phyloP scores from a whole-genome alignment of 2,888 invertebrate species.

The Limnephilus lunatus region DNA sequence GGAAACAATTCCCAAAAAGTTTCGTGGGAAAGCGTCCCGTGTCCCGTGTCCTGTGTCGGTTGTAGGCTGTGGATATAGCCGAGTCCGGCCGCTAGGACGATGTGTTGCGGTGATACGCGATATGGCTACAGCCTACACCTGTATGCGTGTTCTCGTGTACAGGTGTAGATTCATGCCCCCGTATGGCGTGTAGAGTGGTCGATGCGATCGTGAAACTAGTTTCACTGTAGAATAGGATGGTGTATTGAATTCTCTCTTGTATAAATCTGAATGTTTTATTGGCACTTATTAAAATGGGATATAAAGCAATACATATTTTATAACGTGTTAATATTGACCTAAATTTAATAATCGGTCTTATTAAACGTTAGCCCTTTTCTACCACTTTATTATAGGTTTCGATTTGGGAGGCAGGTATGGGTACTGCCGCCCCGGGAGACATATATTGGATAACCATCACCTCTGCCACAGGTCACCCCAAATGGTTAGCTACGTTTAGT shows the following conservation, averaged over 20 bases:
- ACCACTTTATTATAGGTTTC: no score
- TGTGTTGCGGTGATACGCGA: constrained; percentile 3
- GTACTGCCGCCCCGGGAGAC: no score
- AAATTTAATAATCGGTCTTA: background rate
- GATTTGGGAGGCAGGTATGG: no score
- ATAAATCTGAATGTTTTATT: constrained; percentile 2
- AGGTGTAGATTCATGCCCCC: constrained; percentile 5
- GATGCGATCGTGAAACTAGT: background rate
- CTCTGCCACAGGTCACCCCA: no score
- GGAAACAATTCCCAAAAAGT: background rate
- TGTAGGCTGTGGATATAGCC: background rate
- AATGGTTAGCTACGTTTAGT: no score
- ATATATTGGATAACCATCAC: no score
- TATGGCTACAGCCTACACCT: background rate
- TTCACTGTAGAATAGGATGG: background rate
- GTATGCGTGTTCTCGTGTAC: constrained; percentile 12
- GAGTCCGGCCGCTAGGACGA: background rate
- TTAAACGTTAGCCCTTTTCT: background rate
- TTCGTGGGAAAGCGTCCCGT: constrained; percentile 16
- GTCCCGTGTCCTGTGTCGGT: background rate
- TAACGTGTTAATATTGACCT: background rate
- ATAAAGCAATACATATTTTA: background rate
- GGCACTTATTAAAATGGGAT: background rate
- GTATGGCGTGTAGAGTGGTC: background rate
- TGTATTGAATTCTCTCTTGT: background rate